Base-by-base conservation (phyloP, 1,140 invertebrate species). In the Druon quercuslanigerum region DNA sequence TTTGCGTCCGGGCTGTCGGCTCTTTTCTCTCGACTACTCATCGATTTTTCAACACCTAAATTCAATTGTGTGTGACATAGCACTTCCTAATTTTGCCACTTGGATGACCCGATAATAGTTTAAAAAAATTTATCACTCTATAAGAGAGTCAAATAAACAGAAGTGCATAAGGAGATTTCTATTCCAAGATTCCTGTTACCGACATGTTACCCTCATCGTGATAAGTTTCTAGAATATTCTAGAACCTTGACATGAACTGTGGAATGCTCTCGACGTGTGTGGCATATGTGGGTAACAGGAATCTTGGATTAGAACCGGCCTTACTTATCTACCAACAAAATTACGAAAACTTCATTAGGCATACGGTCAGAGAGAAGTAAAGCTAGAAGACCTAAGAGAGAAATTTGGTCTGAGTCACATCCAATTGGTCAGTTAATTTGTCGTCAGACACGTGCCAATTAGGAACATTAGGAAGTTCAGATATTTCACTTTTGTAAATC, bases 401-500 rank as follows among this genome's bases (percentile, higher is more conserved):
- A 17, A 54, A 17, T n/a, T n/a, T 54, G 11, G 0, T 19, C 52
- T 54, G 52, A 54, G 20, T 66, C 25, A 40, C n/a, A 16, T 8
- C n/a, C 25, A 66, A 25, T 33, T 40, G 54, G 25, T 16, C 16
- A 60, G n/a, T 9, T n/a, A 33, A 25, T 20, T 60, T 60, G 57
- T 66, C 60, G 13, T 33, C 60, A 14, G 56, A 76, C 72, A 74
- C 33, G 71, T 75, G 66, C 76, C 74, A 75, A 77, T 77, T 79
- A 77, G 71, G 17, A 33, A 1, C 20, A 12, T 17, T 46, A 46
- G 40, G 40, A 46, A 46, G 25, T 33, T 66, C 9, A 7, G 57
- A 57, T 51, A 19, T 66, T 57, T 60, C 33, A 72, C 51, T 75
- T 74, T 72, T 51, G 50, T 72, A 25, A 56, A 73, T 74, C 60